Base-by-base conservation (phyloP, 2,797 vertebrate species). In the Calcarius lapponicus region DNA sequence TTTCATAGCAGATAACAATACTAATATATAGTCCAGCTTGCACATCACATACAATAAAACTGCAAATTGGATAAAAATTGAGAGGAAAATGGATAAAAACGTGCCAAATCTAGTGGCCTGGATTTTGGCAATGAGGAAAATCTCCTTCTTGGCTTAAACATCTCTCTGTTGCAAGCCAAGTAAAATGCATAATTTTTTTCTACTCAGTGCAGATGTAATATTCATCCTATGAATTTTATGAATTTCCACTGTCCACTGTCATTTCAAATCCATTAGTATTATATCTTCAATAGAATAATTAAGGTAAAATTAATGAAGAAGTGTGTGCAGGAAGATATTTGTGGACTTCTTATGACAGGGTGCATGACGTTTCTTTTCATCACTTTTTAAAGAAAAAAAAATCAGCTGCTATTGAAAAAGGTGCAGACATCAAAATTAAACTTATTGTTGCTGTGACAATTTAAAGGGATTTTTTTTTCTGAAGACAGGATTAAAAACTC, bases 361-460 rank as follows among this genome's bases (percentile, higher is more conserved):
- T 43, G 6, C 22, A 19, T 64, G 32, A 84, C 0, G 1, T 25
- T 6, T 4, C 24, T 78, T 86, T 88, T 75, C 32, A 56, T 21
- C 12, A 40, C 8, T 36, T 75, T 71, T 75, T 21, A 51, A 83
- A 58, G 32, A 45, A 76, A 76, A 81, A 31, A 61, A 12, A 61
- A 82, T 75, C 31, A 78, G 4, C 26, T 90, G 19, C 80, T 56
- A 60, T 56, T 91, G 65, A 71, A 87, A 93, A 94, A 88, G 9
- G 17, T 32, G 34, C 14, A 92, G 72, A 56, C 31, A 95, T 93
- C 47, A 90, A 91, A 86, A 93, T 90, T 76, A 80, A 90, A 87
- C 60, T 76, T 13, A 36, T 92, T 79, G 17, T 61, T 93, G 61
- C 12, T 32, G 2, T 73, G 7, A 87, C 42, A 82, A 80, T 93